Conservation (phyloP, 2,888 invertebrate genomes). For the Saturnia pavonia region DNA sequence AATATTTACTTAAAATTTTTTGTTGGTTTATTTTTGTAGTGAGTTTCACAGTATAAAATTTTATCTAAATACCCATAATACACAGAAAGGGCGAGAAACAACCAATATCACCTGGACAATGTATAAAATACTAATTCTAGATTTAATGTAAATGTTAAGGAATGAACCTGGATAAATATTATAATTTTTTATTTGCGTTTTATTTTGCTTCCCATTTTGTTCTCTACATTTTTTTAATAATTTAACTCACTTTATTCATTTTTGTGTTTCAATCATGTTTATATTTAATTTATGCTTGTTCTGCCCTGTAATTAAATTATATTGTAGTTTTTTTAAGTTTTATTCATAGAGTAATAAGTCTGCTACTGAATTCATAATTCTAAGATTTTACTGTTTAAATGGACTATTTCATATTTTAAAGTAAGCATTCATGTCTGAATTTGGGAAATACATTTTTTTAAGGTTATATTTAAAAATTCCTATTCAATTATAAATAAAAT, state of each 20-base stretch:
- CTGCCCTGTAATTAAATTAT: slow-evolving; percentile 55
- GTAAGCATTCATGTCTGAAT: background rate
- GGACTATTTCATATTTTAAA: background rate
- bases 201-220: slow-evolving; percentile 52
- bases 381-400: background rate
- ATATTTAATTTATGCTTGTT: slow-evolving; percentile 26
- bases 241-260: background rate
- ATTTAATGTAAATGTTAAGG: slow-evolving; percentile 77
- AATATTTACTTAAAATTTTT: slow-evolving; percentile 39
- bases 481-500: background rate
- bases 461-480: slow-evolving; percentile 23
- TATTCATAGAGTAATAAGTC: too few species aligned
- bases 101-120: slow-evolving; percentile 71
- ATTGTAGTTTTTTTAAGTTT: too few species aligned
- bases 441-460: slow-evolving; percentile 15
- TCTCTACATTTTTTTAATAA: too few species aligned
- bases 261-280: background rate
- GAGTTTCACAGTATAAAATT: background rate
- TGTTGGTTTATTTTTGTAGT: slow-evolving; percentile 35
- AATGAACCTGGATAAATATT: slow-evolving; percentile 81
- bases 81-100: slow-evolving; percentile 63
- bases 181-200: slow-evolving; percentile 70
- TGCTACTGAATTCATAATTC: too few species aligned
- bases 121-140: slow-evolving; percentile 79
- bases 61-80: slow-evolving; percentile 40